Evolutionary conservation across 1,140 invertebrate species (phyloP), one percentile per base, ranked within the genome.

Genomic region (Drosophila rhopaloa): DNA sequence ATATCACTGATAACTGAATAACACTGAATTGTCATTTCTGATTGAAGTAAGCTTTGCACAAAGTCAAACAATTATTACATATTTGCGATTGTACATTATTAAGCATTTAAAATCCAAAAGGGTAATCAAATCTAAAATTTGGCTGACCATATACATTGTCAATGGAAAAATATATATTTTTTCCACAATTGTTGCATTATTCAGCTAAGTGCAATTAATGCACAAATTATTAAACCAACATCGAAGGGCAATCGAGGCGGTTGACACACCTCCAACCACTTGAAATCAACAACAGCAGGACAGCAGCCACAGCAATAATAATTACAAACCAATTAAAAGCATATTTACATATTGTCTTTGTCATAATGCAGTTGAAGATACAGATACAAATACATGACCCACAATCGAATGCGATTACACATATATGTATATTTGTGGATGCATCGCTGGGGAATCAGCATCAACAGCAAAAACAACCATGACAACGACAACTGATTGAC

Each of bases 251-350:
- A 59, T 43, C 29, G 58, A 35, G 46, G 38, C 27, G 46, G 11
- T 35, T 41, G 27, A 27, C 46, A 65, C 56, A 55, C 37, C 43
- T 46, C 40, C n/a, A 32, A 59, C 58, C 77, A 41, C 41, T 40
- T 11, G 14, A 79, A 59, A 78, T 40, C 14, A 44, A 46, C 41
- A 71, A 47, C 16, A 66, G 14, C 37, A 19, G 4, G 43, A 62
- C 35, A 65, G 53, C 35, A 72, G 48, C 79, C 79, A 40, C 81
- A 83, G 78, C 63, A 75, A 82, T 83, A 84, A 83, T 76, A 79
- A 83, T 84, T 83, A 76, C 76, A 83, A 79, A 79, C 59, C 81
- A 83, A 83, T 83, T 83, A 83, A 79, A 79, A 61, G 76, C 76
- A 71, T 84, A 84, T 83, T 84, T 84, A 84, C 65, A 84, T 75